Base-by-base conservation (phyloP, 2,797 vertebrate genomes). In the Leptoclinus maculatus region DNA sequence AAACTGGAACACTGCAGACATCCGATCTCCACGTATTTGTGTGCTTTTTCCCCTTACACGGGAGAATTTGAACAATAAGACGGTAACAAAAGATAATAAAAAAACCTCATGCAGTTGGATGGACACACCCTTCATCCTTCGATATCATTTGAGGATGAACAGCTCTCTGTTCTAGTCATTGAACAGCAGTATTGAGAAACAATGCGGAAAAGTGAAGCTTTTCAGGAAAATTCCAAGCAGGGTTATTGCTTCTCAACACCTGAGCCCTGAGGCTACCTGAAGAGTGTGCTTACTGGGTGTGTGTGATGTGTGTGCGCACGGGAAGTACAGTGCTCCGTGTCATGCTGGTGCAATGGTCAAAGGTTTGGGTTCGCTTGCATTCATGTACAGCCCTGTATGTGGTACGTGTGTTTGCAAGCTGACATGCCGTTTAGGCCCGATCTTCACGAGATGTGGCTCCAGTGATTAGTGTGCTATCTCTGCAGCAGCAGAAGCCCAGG, bases 371-470 rank as follows among this genome's bases (percentile, higher is more conserved):
- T 16, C 63, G 58, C 27, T 43, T 39, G 71, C 3, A 3, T 58
- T 54, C 59, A 34, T 62, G 71, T 72, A 66, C 32, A 9, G 70
- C 53, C 79, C 57, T 79, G 74, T 25, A 76, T 41, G 56, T 84
- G 47, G 47, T 63, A 7, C 29, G 67, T 66, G 76, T 53, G 54
- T 76, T 69, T 27, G 59, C 25, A 27, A 64, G 43, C 25, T 65
- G 27, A 81, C n/a, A 21, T 43, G 57, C 65, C 45, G 73, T 85
- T 88, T 17, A 64, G 43, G 63, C 57, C 72, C 23, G 54, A 90
- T 91, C 83, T 92, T 92, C 83, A 91, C 21, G 72, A 85, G 74
- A 63, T 60, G 73, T 54, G 45, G 69, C 63, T 73, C 21, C 66
- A 63, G 56, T 51, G 36, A 81, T 79, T 74, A 59, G 53, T 13